Conservation (phyloP, 2,888 invertebrate species). For the Drosophila demipolita region DNA sequence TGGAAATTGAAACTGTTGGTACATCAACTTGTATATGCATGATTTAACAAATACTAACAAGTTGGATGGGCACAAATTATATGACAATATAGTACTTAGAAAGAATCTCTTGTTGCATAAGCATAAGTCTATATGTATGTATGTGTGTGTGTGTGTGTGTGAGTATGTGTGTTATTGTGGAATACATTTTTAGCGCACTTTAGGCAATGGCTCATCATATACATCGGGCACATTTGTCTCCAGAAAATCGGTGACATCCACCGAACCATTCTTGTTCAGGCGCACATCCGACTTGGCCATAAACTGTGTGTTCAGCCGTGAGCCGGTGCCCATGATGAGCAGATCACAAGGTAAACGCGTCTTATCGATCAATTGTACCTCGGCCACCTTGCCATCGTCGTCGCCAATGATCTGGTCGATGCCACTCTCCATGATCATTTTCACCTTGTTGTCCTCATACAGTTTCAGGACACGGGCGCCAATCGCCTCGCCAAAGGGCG, state of each 20-base stretch:
- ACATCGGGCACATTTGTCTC: slow-evolving; percentile 92
- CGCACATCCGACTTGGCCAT: slow-evolving; percentile 90
- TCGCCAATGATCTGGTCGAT: slow-evolving; percentile 88
- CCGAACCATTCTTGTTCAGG: slow-evolving; percentile 88
- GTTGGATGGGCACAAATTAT: slow-evolving; percentile 19
- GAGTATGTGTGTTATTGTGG: background rate
- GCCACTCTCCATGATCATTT: slow-evolving; percentile 89
- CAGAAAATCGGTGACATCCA: slow-evolving; percentile 89
- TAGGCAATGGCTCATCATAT: slow-evolving; percentile 88
- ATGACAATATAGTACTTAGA: slow-evolving; percentile 9
- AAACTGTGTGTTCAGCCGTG: slow-evolving; percentile 92
- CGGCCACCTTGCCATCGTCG: slow-evolving; percentile 87
- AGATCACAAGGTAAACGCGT: slow-evolving; percentile 90
- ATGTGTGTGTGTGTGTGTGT: background rate
- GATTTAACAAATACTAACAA: slow-evolving; percentile 34
- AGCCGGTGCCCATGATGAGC: slow-evolving; percentile 94
- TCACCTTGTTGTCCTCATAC: slow-evolving; percentile 91
- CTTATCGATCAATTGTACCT: slow-evolving; percentile 89
- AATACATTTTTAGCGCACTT: slow-evolving; percentile 36
- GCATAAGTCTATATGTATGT: background rate
- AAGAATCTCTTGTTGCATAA: slow-evolving; percentile 17
- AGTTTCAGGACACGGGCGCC: slow-evolving; percentile 90
- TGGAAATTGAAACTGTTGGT: slow-evolving; percentile 18
- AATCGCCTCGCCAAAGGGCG: slow-evolving; percentile 91
- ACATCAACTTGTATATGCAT: slow-evolving; percentile 19